phyloP scores from a whole-genome alignment of 2,113 vertebrate species.

The Glaucidium brasilianum region DNA sequence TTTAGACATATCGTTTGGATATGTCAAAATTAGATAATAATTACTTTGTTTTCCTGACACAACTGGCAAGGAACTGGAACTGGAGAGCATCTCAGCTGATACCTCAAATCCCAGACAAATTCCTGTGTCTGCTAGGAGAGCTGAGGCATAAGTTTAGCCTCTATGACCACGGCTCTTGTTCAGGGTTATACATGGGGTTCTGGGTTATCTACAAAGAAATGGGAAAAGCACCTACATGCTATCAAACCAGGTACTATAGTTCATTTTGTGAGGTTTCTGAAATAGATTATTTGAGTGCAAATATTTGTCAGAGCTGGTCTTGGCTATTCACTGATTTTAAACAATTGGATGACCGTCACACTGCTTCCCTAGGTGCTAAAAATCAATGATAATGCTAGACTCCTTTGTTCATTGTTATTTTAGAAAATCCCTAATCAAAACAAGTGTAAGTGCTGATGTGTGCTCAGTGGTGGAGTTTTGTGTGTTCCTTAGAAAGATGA shows the following conservation, averaged over 20 bases:
- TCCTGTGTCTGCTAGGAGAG: background rate
- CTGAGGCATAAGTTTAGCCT: background rate
- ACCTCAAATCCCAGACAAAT: background rate
- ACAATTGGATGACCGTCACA: background rate
- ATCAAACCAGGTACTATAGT: background rate
- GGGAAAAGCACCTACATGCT: background rate
- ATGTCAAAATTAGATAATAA: background rate
- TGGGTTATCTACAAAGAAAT: background rate
- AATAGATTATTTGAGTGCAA: background rate
- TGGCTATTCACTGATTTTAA: slow-evolving; percentile 20
- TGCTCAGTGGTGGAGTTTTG: slow-evolving; percentile 42
- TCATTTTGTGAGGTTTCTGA: slow-evolving; percentile 7
- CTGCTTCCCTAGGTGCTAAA: slow-evolving; percentile 50
- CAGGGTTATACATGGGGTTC: background rate
- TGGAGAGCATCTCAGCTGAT: background rate
- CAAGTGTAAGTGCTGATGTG: slow-evolving; percentile 37
- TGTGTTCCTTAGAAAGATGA: slow-evolving; percentile 49
- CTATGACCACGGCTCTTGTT: background rate
- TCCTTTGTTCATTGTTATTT: slow-evolving; percentile 59
- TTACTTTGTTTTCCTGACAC: background rate
- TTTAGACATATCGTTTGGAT: background rate
- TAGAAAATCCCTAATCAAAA: slow-evolving; percentile 74
- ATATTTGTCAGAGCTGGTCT: slow-evolving; percentile 20
- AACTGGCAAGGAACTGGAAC: background rate
- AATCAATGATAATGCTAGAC: slow-evolving; percentile 59